Percentiles rank a stretch among this genome's conserved stretches.
Conservation (phyloP, 2,888 invertebrate species). For the Malthinus flaveolus region DNA sequence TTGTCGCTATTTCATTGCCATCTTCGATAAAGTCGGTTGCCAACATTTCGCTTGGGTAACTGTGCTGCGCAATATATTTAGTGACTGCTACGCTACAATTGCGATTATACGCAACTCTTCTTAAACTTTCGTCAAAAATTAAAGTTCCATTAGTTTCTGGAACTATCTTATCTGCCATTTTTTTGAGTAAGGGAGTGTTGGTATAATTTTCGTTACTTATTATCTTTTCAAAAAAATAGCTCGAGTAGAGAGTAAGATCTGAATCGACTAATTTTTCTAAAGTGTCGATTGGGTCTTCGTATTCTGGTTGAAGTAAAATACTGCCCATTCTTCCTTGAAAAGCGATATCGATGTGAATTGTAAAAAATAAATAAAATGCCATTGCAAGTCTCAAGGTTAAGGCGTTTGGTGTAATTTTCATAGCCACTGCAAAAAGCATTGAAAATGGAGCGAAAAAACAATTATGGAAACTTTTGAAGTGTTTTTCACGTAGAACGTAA, state of each 20-base stretch:
- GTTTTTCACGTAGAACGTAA: neutral
- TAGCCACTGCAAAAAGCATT: neutral
- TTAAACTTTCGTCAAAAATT: neutral
- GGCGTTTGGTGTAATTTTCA: neutral
- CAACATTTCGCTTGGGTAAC: neutral
- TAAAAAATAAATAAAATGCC: slow-evolving; percentile 5
- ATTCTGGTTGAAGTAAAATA: neutral
- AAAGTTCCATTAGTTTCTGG: neutral
- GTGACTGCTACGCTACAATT: neutral
- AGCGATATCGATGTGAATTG: neutral
- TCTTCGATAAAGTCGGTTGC: neutral
- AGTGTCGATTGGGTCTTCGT: neutral
- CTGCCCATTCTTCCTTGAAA: slow-evolving; percentile 2
- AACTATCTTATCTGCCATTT: neutral
- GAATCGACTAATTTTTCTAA: slow-evolving; percentile 1
- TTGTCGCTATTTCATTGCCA: neutral
- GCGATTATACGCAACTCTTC: neutral
- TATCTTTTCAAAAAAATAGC: neutral
- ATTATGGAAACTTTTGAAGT: neutral
- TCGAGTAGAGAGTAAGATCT: neutral
- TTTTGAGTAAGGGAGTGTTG: neutral
- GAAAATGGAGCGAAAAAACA: slow-evolving; percentile 1
- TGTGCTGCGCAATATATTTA: neutral
- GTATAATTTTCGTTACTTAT: neutral
- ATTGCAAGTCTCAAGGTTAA: neutral